These are phyloP conservation scores for Eurystomus gularis DNA, from an alignment of 2,113 vertebrate genomes.

Conservation along the genomic window DNA sequence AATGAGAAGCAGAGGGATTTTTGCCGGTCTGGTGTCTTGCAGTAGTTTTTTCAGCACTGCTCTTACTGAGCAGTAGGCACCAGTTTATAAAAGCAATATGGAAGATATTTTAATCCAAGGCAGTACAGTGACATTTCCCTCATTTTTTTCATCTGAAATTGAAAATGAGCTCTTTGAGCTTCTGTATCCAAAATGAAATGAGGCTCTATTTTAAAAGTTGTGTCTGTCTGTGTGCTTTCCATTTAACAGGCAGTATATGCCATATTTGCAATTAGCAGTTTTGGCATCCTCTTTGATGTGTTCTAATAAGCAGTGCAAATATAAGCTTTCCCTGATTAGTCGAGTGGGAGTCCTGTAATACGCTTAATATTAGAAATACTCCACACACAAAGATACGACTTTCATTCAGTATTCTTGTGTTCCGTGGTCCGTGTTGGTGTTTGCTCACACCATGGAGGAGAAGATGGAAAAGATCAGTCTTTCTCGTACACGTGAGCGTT, in stretches of 20 bases:
- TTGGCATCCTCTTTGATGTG: constrained; percentile 44
- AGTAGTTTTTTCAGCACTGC: constrained; percentile 18
- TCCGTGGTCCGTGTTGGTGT: background rate
- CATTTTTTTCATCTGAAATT: constrained; percentile 50
- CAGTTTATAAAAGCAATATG: constrained; percentile 40
- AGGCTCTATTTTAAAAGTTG: constrained; percentile 67
- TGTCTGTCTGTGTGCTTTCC: constrained; percentile 63
- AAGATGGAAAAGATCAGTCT: background rate
- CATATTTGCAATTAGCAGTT: constrained; percentile 66
- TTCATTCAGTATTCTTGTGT: background rate
- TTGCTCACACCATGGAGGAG: background rate
- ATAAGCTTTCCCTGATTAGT: background rate
- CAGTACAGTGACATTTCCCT: constrained; percentile 64
- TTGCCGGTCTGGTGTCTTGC: constrained; percentile 22
- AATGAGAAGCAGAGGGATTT: background rate
- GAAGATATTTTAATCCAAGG: constrained; percentile 64
- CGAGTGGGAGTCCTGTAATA: constrained; percentile 29
- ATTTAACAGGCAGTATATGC: constrained; percentile 56
- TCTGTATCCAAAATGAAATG: constrained; percentile 35
- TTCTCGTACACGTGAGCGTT: rapidly evolving
- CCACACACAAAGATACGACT: background rate
- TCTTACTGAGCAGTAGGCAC: constrained; percentile 57
- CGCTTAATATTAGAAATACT: background rate
- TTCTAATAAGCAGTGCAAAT: constrained; percentile 25
- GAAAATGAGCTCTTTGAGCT: constrained; percentile 60